These are phyloP conservation scores for Lampris incognitus DNA, from an alignment of 2,113 vertebrate species.

Conservation along the genomic window DNA sequence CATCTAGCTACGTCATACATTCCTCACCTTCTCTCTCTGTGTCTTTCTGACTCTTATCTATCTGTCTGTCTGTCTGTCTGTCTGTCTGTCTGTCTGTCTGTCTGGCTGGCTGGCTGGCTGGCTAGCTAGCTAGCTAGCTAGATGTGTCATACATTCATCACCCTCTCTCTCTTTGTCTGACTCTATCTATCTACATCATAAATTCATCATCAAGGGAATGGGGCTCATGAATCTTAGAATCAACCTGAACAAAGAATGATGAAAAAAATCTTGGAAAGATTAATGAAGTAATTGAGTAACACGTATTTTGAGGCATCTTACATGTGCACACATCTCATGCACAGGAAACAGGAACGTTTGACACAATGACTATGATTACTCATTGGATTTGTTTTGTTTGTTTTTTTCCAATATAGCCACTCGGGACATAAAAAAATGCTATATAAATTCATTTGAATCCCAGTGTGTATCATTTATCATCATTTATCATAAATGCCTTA, in stretches of 20 bases:
- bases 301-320: slow-evolving; percentile 14
- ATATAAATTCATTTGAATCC: slow-evolving; percentile 7
- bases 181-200: background rate
- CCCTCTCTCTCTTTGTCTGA: background rate
- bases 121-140: too few species aligned
- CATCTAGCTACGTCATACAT: slow-evolving; percentile 9
- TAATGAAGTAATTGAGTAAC: slow-evolving; percentile 45
- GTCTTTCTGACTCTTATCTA: too few species aligned
- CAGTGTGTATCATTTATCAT: slow-evolving; percentile 16
- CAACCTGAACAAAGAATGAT: slow-evolving; percentile 53
- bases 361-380: too few species aligned
- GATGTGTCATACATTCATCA: too few species aligned
- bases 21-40: slow-evolving; percentile 1
- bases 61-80: too few species aligned
- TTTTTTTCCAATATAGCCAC: background rate
- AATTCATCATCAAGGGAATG: slow-evolving; percentile 31
- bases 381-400: too few species aligned
- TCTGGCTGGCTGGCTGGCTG: too few species aligned
- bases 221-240: slow-evolving; percentile 38
- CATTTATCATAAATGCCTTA: slow-evolving; percentile 7
- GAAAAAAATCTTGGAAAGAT: slow-evolving; percentile 45
- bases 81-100: too few species aligned
- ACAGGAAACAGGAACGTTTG: background rate
- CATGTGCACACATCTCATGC: background rate
- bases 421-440: background rate